Evolutionary conservation across 1,140 invertebrate species (phyloP), one percentile per base, ranked within the genome.

Genomic region (Chionoecetes opilio): DNA sequence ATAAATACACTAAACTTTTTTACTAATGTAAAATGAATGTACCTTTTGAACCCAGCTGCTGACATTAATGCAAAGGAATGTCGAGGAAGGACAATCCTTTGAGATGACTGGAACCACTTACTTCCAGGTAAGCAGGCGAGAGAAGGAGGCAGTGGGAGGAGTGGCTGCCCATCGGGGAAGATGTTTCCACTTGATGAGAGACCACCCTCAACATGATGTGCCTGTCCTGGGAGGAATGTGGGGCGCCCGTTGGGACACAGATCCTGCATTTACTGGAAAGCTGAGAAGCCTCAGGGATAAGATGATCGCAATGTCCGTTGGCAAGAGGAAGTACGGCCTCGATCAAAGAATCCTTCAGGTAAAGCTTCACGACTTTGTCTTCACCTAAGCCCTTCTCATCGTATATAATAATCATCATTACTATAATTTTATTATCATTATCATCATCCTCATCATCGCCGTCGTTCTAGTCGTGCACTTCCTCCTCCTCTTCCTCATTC

Each of bases 181-280:
- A 37, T 89, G 3, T 96, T 96, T 96, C 75, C 96, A 97, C 91
- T 84, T 96, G 26, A 97, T 97, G 96, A 53, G 96, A 37, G 96
- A 97, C 94, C 96, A 96, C 90, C 96, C 96, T 0, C 26, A 17
- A 26, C 96, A 96, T 84, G 63, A 34, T 8, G 63, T 53, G 1
- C 88, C 89, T 21, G 93, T 96, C 32, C n/a, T 96, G 82, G 96
- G 94, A 0, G 96, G 96, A 34, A 90, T 95, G 85, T 96, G 95
- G 93, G 96, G 91, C 17, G 96, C 93, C 8, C 89, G 91, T 21
- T 93, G 93, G 90, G 92, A 46, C 92, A n/a, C 8, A 2, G 29
- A 31, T 11, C 82, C 37, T 46, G 29, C 41, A 2, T 46, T n/a
- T 2, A 38, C 41, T 14, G 5, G 9, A 14, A 11, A 46, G 34